These are phyloP conservation scores for Ostrea edulis DNA, from an alignment of 1,140 invertebrate species.

Conservation along the genomic window DNA sequence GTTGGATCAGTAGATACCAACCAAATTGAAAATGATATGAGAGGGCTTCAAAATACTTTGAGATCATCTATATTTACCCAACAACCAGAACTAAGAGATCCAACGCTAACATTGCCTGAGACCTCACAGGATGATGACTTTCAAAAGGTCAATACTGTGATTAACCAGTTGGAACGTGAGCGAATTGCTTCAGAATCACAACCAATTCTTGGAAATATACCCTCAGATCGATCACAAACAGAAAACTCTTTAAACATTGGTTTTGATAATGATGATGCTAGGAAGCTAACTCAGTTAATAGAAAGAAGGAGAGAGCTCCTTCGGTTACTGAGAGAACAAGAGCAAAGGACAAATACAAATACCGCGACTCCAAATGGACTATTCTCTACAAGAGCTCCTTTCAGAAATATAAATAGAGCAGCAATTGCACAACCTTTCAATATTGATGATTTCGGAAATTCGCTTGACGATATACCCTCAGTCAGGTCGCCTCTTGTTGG, in stretches of 20 bases:
- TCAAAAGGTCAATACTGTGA: neutral
- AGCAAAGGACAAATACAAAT: neutral
- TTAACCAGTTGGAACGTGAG: neutral
- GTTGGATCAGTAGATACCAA: neutral
- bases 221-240: neutral
- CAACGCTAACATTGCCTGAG: neutral
- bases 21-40: neutral
- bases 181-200: neutral
- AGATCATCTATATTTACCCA: neutral
- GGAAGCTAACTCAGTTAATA: neutral
- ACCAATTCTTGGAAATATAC: neutral
- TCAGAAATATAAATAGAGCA: neutral
- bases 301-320: neutral
- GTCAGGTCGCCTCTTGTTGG: neutral
- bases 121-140: neutral
- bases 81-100: neutral
- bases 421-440: too few species aligned
- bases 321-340: neutral
- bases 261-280: neutral
- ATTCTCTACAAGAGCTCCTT: neutral
- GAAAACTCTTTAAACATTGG: neutral
- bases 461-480: neutral
- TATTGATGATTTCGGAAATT: slow-evolving; percentile 3
- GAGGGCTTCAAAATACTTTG: neutral
- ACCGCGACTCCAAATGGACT: neutral